Evolutionary conservation across 2,888 invertebrate species (phyloP).

Genomic region (Argynnis bischoffii): DNA sequence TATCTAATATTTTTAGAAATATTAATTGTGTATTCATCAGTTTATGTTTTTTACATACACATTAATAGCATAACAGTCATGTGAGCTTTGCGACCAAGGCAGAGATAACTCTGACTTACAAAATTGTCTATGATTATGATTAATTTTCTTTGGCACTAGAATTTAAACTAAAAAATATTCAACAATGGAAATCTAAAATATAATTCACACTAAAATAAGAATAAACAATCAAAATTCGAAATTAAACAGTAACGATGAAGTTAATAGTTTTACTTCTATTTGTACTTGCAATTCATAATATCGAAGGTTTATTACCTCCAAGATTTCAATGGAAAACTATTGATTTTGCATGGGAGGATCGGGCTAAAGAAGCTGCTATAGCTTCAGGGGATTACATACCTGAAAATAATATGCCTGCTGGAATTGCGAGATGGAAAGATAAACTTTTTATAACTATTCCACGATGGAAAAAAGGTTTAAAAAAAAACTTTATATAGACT

Average conservation of each 20-base stretch:
- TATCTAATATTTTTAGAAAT: no score
- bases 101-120: no score
- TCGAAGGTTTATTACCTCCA: conserved; percentile 55
- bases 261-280: conserved; percentile 9
- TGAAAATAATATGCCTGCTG: conserved; percentile 86
- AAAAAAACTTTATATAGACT: not conserved
- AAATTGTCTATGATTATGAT: no score
- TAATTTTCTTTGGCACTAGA: no score
- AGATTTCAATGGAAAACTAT: conserved; percentile 84
- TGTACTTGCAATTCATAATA: conserved; percentile 13
- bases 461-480: conserved; percentile 83
- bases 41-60: no score
- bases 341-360: conserved; percentile 84
- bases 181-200: no score
- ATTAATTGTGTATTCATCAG: no score
- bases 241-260: conserved; percentile 32
- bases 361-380: conserved; percentile 77
- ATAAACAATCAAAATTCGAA: not conserved
- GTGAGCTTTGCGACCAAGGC: no score
- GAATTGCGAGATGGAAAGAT: conserved; percentile 86
- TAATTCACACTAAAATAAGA: no score
- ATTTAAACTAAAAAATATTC: no score
- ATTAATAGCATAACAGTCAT: no score
- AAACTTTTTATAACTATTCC: conserved; percentile 86
- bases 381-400: conserved; percentile 80